Evolutionary conservation across 2,888 invertebrate genomes (phyloP).

Genomic region (Plebejus argus): DNA sequence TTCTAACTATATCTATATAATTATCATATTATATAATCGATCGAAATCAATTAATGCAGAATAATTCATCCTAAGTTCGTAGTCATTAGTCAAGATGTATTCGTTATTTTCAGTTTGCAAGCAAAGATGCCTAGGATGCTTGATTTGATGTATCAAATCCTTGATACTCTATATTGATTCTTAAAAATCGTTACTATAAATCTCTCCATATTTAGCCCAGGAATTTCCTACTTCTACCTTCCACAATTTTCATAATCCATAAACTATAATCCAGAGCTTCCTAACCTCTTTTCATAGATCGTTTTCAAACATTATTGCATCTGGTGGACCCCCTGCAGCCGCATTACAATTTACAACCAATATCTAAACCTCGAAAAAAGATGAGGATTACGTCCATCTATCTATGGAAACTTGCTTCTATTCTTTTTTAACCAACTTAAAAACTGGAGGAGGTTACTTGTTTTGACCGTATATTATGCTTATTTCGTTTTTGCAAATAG

Average conservation of each 20-base stretch:
- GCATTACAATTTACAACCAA: background rate
- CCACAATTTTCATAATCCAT: background rate
- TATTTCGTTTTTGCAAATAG: too few relatives aligned
- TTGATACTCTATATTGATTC: too few relatives aligned
- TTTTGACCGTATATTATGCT: background rate
- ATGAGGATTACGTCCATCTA: background rate
- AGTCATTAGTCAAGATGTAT: too few relatives aligned
- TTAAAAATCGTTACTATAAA: too few relatives aligned
- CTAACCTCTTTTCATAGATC: background rate
- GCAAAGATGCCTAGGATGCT: too few relatives aligned
- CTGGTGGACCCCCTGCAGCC: background rate
- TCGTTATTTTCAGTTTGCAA: too few relatives aligned
- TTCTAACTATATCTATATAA: too few relatives aligned
- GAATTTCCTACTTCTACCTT: background rate
- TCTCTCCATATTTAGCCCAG: background rate
- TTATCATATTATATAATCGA: too few relatives aligned
- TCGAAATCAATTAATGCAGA: too few relatives aligned
- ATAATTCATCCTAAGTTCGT: too few relatives aligned
- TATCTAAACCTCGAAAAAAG: background rate
- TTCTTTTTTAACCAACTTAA: background rate
- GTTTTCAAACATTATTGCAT: too few relatives aligned
- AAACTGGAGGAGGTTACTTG: background rate
- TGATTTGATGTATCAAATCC: too few relatives aligned
- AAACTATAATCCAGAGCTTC: background rate
- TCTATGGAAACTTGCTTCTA: background rate